Base-by-base conservation (phyloP, 2,797 vertebrate species). In the Mallotus villosus region DNA sequence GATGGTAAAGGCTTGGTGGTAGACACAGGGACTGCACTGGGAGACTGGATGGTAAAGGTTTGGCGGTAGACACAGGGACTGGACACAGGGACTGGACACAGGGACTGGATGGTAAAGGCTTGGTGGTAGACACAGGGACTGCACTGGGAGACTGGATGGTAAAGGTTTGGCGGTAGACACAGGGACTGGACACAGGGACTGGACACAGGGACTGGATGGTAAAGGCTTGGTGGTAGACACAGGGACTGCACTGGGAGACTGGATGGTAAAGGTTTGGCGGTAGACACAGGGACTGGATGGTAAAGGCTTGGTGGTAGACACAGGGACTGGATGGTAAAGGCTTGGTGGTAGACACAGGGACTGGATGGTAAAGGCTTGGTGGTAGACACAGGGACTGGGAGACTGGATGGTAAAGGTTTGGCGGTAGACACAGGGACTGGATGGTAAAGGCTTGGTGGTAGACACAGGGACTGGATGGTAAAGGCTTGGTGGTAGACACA, bases 121-220 rank as follows among this genome's bases (percentile, higher is more conserved):
- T 74, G 78, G 77, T 73, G 67, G 75, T 53, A 71, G 76, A 70
- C 61, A 49, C 68, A 74, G 61, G 68, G 58, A 60, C 19, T 16
- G 37, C n/a, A n/a, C n/a, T 5, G 51, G n/a, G 17, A 71, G 70
- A 34, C 79, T 76, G 68, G 78, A 76, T 80, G 74, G 78, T 78
- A 17, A 64, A 71, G 76, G 79, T 68, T 74, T 74, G 78, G 77
- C 72, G 67, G 75, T 53, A 71, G 76, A 70, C 61, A 49, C 68
- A 74, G 61, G 68, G 58, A 60, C 19, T 16, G 37, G n/a, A n/a
- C n/a, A n/a, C n/a, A n/a, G n/a, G n/a, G n/a, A n/a, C n/a, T n/a
- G n/a, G n/a, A n/a, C n/a, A n/a, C n/a, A n/a, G n/a, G n/a, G 70
- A 34, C 79, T 76, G 68, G 78, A 76, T 80, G 74, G 78, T 78